Evolutionary conservation across 2,113 vertebrate genomes (phyloP).

Genomic region (Eublepharis macularius): DNA sequence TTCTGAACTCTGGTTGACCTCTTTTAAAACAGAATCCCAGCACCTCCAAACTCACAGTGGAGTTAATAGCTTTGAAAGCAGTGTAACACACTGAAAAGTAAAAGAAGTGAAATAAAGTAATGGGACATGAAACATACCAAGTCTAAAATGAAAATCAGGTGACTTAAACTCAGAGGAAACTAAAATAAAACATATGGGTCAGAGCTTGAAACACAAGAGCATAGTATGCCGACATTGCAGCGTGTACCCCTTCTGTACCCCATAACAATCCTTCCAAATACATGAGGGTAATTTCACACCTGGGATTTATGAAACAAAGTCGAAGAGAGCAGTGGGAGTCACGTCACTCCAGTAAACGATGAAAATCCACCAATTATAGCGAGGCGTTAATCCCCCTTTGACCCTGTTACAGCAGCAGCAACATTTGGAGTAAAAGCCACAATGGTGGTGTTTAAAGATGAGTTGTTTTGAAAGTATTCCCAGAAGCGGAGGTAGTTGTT

Average conservation of each 20-base stretch:
- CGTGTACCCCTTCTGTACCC: neutral
- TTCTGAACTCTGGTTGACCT: conserved; percentile 81
- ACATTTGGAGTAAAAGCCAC: conserved; percentile 56
- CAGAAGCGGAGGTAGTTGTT: conserved; percentile 32
- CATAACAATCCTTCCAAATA: conserved; percentile 59
- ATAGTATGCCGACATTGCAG: conserved; percentile 1
- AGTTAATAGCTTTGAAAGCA: conserved; percentile 51
- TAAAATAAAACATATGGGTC: conserved; percentile 52
- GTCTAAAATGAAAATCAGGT: conserved; percentile 51
- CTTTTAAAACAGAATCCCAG: conserved; percentile 66
- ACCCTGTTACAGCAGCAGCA: conserved; percentile 44
- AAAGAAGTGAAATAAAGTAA: conserved; percentile 45
- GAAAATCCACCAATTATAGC: conserved; percentile 62
- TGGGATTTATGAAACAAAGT: conserved; percentile 68
- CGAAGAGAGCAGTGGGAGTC: conserved; percentile 59
- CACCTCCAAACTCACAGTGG: conserved; percentile 58
- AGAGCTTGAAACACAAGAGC: neutral
- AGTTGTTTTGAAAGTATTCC: conserved; percentile 37
- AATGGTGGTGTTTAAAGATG: conserved; percentile 44
- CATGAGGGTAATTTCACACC: conserved; percentile 51
- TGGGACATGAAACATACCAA: conserved; percentile 54
- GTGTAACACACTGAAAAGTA: conserved; percentile 35
- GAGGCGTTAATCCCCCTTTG: conserved; percentile 69
- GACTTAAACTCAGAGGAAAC: conserved; percentile 56
- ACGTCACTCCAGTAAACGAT: conserved; percentile 64